phyloP scores from a whole-genome alignment of 2,113 vertebrate species.

The Gavialis gangeticus region DNA sequence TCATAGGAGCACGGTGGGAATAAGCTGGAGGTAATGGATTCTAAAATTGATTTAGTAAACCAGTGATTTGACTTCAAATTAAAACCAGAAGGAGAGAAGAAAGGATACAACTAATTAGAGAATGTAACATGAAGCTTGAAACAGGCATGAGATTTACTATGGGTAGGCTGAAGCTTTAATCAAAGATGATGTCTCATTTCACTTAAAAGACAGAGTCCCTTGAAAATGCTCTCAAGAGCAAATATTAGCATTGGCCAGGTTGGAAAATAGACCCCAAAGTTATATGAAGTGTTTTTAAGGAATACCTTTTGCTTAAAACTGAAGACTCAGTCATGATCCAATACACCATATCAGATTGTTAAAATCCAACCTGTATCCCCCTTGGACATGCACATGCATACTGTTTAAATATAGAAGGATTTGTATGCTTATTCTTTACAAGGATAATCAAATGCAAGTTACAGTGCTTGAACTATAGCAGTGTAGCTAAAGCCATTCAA shows the following conservation, averaged over 20 bases:
- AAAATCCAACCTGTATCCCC: neutral
- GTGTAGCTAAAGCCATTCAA: rapidly evolving
- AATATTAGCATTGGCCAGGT: rapidly evolving
- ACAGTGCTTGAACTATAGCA: neutral
- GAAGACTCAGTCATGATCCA: neutral
- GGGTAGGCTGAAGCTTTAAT: slow-evolving; percentile 35
- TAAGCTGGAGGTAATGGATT: slow-evolving; percentile 15
- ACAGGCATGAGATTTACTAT: neutral
- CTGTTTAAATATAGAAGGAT: too few species aligned
- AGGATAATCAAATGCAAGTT: too few species aligned
- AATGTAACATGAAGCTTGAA: slow-evolving; percentile 6
- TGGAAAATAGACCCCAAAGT: slow-evolving; percentile 11
- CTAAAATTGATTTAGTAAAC: slow-evolving; percentile 57
- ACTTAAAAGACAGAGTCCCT: neutral
- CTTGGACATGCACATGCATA: neutral
- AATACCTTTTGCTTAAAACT: slow-evolving; percentile 17
- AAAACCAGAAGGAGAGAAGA: slow-evolving; percentile 54
- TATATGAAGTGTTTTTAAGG: neutral
- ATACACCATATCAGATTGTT: neutral
- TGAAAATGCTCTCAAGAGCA: neutral
- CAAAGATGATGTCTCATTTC: slow-evolving; percentile 15
- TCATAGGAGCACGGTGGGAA: slow-evolving; percentile 41
- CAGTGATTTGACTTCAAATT: slow-evolving; percentile 59
- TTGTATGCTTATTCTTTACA: too few species aligned
- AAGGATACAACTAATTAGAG: slow-evolving; percentile 58